Evolutionary conservation across 2,113 vertebrate species (phyloP).

Genomic region (Gymnarchus niloticus): DNA sequence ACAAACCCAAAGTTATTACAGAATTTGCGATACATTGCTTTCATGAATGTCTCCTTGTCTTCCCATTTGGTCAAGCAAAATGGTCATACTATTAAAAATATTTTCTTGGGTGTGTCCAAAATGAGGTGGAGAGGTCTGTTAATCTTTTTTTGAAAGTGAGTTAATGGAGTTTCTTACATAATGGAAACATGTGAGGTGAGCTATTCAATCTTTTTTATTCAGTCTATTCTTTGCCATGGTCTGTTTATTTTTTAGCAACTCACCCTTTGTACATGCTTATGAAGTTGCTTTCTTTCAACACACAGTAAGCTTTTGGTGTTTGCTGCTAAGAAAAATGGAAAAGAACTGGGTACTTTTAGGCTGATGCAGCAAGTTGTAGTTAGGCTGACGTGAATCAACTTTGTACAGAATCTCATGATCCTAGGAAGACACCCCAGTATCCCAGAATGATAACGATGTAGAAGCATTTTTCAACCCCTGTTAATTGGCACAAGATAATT

Average conservation of each 20-base stretch:
- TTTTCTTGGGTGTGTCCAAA: background rate
- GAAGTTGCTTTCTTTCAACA: background rate
- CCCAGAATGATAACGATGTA: slow-evolving; percentile 14
- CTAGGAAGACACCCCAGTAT: background rate
- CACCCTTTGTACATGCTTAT: background rate
- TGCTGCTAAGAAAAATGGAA: background rate
- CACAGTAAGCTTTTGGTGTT: background rate
- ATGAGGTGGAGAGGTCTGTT: slow-evolving; percentile 3
- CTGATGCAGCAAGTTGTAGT: background rate
- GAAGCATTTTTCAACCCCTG: background rate
- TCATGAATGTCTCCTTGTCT: background rate
- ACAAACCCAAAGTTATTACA: background rate
- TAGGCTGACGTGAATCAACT: background rate
- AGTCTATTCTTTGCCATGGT: background rate
- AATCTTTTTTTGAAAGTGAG: background rate
- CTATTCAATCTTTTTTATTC: slow-evolving; percentile 4
- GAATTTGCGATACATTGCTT: background rate
- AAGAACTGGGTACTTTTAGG: background rate
- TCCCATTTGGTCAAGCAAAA: background rate
- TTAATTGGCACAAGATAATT: background rate
- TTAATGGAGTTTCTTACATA: background rate
- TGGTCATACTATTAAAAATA: background rate
- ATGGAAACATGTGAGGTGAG: slow-evolving; percentile 1
- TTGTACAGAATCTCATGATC: background rate
- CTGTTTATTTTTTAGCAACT: background rate